These are phyloP conservation scores for Drosophila serrata DNA, from an alignment of 1,140 invertebrate species.

Conservation along the genomic window DNA sequence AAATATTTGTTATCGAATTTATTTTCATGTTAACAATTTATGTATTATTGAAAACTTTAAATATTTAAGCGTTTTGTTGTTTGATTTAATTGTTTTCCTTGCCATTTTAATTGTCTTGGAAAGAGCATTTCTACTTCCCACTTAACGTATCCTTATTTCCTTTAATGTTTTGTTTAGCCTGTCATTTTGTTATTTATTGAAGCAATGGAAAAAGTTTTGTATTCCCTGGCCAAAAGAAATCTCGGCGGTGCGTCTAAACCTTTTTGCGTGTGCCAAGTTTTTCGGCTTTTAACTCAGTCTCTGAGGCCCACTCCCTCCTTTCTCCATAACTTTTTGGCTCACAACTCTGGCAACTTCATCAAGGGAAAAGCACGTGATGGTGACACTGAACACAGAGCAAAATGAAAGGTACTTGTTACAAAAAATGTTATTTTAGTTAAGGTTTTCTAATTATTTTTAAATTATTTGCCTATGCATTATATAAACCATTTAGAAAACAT, in stretches of 20 bases:
- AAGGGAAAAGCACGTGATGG: slow-evolving; percentile 57
- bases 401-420: neutral
- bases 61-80: neutral
- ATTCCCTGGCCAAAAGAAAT: slow-evolving; percentile 47
- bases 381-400: neutral
- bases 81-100: neutral
- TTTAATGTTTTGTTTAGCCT: slow-evolving; percentile 37
- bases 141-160: neutral
- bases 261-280: slow-evolving; percentile 69
- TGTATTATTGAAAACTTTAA: neutral
- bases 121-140: slow-evolving; percentile 6
- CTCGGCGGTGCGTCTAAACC: slow-evolving; percentile 69
- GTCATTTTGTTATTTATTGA: slow-evolving; percentile 76
- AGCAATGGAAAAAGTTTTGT: slow-evolving; percentile 57
- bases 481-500: too few species aligned
- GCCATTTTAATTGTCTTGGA: neutral
- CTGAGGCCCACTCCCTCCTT: slow-evolving; percentile 10
- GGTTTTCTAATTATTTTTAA: neutral
- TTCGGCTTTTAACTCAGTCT: slow-evolving; percentile 69
- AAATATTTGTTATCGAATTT: too few species aligned
- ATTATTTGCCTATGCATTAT: too few species aligned
- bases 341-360: slow-evolving; percentile 66
- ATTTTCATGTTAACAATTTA: too few species aligned
- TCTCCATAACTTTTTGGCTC: slow-evolving; percentile 7
- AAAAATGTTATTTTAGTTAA: neutral